These are phyloP conservation scores for Morone saxatilis DNA, from an alignment of 2,113 vertebrate genomes.

Conservation along the genomic window DNA sequence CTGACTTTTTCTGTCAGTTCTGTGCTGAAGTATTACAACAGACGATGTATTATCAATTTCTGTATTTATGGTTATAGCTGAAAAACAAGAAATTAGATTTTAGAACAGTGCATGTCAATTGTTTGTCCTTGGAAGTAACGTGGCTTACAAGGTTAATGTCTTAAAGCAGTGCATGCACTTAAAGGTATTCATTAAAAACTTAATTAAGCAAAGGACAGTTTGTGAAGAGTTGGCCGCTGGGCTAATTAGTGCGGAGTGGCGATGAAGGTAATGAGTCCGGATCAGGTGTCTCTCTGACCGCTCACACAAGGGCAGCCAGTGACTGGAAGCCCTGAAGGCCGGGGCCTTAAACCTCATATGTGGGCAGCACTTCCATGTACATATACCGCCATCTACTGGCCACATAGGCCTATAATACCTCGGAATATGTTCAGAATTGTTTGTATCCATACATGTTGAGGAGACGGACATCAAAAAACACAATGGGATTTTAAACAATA, in stretches of 20 bases:
- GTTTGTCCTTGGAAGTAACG: not conserved
- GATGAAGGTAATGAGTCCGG: slow-evolving; percentile 68
- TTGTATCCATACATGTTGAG: not conserved
- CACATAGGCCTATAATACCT: not conserved
- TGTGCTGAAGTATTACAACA: not conserved
- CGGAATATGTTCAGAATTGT: not conserved
- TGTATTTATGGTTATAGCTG: not conserved
- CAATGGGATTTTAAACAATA: not conserved
- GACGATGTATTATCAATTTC: not conserved
- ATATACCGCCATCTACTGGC: slow-evolving; percentile 83
- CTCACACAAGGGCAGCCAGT: slow-evolving; percentile 18
- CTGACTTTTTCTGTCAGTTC: not conserved
- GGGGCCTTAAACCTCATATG: not conserved
- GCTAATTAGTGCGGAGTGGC: slow-evolving; percentile 70
- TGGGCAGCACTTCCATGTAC: slow-evolving; percentile 55
- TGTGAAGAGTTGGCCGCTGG: slow-evolving; percentile 31
- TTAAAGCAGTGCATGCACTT: not conserved
- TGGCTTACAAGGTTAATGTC: not conserved
- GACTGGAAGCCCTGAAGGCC: slow-evolving; percentile 39
- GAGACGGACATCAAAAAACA: not conserved
- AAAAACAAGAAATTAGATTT: not conserved
- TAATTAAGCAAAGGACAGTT: slow-evolving; percentile 42
- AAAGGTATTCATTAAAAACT: slow-evolving; percentile 32
- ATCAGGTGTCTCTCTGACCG: slow-evolving; percentile 75
- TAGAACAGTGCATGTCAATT: not conserved